phyloP scores from a whole-genome alignment of 1,140 invertebrate species.

The Babylonia areolata region DNA sequence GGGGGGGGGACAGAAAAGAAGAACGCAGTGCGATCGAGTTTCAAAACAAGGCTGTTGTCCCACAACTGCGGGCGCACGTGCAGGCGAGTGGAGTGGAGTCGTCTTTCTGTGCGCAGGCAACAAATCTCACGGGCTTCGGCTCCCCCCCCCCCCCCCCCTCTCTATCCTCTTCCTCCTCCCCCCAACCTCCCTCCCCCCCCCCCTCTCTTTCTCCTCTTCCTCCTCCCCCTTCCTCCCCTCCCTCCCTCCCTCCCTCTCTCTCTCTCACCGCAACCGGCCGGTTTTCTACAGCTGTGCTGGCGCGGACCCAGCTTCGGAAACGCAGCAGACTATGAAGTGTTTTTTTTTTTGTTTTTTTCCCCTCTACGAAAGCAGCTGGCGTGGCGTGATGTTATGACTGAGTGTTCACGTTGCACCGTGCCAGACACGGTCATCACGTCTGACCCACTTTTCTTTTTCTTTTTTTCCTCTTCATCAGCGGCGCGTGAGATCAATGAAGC shows the following conservation, averaged over 20 bases:
- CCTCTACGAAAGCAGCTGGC: not conserved
- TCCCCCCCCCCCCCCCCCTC: not conserved
- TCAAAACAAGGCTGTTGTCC: too few relatives aligned
- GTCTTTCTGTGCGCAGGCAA: not conserved
- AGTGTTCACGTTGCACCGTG: not conserved
- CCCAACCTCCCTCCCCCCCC: not conserved
- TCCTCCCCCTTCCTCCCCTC: not conserved
- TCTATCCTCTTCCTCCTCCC: not conserved
- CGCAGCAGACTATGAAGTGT: not conserved
- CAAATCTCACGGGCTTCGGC: too few relatives aligned
- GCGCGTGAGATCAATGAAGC: too few relatives aligned
- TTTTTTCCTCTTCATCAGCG: not conserved
- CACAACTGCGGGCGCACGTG: too few relatives aligned
- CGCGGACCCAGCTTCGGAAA: not conserved
- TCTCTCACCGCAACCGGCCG: not conserved
- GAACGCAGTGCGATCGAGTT: too few relatives aligned
- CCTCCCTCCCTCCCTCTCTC: not conserved
- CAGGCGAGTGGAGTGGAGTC: too few relatives aligned
- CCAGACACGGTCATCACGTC: not conserved
- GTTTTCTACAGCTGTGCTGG: not conserved
- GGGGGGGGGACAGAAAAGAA: too few relatives aligned
- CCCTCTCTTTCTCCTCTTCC: not conserved
- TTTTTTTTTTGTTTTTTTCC: not conserved
- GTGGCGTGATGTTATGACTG: constrained; percentile 11
- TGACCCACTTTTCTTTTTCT: not conserved